These are phyloP conservation scores for Caenorhabditis sulstoni DNA, from an alignment of 2,888 invertebrate species.

Conservation along the genomic window DNA sequence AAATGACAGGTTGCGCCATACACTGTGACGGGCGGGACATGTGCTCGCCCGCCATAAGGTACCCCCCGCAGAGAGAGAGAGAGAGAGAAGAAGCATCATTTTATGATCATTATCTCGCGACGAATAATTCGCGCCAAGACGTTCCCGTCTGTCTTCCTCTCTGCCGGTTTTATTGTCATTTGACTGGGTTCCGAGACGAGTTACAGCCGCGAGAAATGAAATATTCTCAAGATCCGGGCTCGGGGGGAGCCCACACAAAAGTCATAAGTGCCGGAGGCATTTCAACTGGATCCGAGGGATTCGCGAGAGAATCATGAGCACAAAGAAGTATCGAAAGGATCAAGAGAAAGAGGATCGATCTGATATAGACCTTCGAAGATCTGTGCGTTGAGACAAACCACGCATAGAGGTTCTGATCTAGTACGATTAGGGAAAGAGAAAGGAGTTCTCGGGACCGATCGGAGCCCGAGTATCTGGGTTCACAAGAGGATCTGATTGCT, in stretches of 20 bases:
- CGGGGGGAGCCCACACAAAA: too few species aligned
- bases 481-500: too few species aligned
- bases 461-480: too few species aligned
- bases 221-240: not conserved
- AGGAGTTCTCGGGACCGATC: too few species aligned
- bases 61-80: constrained; percentile 21
- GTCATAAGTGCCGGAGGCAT: too few species aligned
- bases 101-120: constrained; percentile 60
- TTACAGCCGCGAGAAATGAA: constrained; percentile 11
- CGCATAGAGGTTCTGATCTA: too few species aligned
- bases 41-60: constrained; percentile 21
- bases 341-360: not conserved
- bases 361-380: too few species aligned
- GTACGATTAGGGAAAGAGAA: too few species aligned
- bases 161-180: constrained; percentile 44
- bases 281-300: too few species aligned
- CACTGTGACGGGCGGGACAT: constrained; percentile 10
- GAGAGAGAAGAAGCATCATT: constrained; percentile 44
- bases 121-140: constrained; percentile 32
- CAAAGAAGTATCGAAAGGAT: too few species aligned
- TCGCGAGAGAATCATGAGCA: too few species aligned
- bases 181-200: constrained; percentile 23
- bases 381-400: too few species aligned
- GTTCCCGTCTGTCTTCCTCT: not conserved
- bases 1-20: constrained; percentile 48